Base-by-base conservation (phyloP, 2,113 vertebrate species). In the Orthonyx spaldingii region DNA sequence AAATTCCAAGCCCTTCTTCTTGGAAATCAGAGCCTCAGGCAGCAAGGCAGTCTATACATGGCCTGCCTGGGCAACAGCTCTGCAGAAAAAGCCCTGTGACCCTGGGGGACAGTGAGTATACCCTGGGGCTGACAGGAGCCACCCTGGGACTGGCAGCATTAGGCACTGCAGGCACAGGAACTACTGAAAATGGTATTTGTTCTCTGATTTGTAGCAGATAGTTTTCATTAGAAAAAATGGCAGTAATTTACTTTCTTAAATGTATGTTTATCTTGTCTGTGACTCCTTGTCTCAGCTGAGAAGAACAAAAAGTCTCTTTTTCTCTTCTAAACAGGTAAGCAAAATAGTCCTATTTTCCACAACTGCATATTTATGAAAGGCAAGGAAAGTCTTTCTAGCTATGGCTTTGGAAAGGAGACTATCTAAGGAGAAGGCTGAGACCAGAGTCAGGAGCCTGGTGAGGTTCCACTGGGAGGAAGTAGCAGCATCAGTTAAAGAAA, bases 91-190 rank as follows among this genome's bases (percentile, higher is more conserved):
- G 16, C 5, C 14, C 11, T 6, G 22, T 4, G 21, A 26, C 11
- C 14, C 7, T 7, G 28, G 1, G 9, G 20, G 2, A 49, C 20
- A 56, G 6, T 0, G 1, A 82, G 35, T 6, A 52, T 22, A 42
- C 13, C 9, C 42, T 61, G 41, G 26, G 35, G 14, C 59, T 42
- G 32, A 30, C 28, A 61, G 39, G 4, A 53, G 3, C 3, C 39
- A 30, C 57, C 9, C 28, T 27, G 17, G 10, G 9, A 3, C 13
- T 82, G 61, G 28, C 24, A 82, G 27, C 3, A 41, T 60, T 46
- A 75, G 70, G 6, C 44, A 33, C 26, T 21, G 7, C 6, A 56
- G 16, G 6, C 79, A 6, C 9, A 64, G 60, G 26, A 78, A 35
- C 8, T 63, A 22, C 21, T 61, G 61, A 41, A 91, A 56, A 16